Evolutionary conservation across 2,797 vertebrate genomes (phyloP), one percentile per base, ranked within the genome.

Genomic region (Pseudochaenichthys georgianus): DNA sequence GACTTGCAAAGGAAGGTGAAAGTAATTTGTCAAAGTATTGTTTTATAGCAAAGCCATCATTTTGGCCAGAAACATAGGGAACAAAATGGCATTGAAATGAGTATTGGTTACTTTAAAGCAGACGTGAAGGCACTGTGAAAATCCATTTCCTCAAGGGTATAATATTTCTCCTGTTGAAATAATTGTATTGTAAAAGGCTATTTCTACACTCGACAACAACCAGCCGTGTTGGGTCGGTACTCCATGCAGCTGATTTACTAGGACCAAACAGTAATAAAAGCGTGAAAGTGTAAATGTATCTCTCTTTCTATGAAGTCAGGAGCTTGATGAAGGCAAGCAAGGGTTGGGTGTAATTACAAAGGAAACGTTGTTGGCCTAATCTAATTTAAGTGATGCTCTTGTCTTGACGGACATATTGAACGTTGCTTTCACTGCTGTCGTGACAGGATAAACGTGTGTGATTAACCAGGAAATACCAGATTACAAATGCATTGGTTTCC

Each of bases 341-440:
- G 3, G 76, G 65, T 68, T 75, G 16, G 23, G 51, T 15, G 15
- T 68, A 70, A 84, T 87, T 53, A 75, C 57, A 63, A 42, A 57
- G 38, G 15, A 43, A 77, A 48, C 12, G 8, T 65, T 64, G 73
- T 75, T 76, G 55, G 59, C 66, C 42, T 78, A 61, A 84, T 83
- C 45, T 77, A 78, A 85, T 89, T 80, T 72, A 75, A 70, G 16
- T 53, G 46, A 71, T 55, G 42, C 34, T 73, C 59, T 21, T 2
- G 2, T 23, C 23, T 64, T 74, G 79, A 82, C 17, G 2, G 45
- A 60, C 42, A 31, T 28, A 4, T 5, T 48, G 52, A 70, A 65
- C 57, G 34, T 23, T 17, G 63, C 48, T 41, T 68, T 63, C 9
- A 48, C 48, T 47, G 47, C 17, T 17, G 12, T 19, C 6, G 11